phyloP scores from a whole-genome alignment of 1,140 invertebrate species.

The Diorhabda elongata region DNA sequence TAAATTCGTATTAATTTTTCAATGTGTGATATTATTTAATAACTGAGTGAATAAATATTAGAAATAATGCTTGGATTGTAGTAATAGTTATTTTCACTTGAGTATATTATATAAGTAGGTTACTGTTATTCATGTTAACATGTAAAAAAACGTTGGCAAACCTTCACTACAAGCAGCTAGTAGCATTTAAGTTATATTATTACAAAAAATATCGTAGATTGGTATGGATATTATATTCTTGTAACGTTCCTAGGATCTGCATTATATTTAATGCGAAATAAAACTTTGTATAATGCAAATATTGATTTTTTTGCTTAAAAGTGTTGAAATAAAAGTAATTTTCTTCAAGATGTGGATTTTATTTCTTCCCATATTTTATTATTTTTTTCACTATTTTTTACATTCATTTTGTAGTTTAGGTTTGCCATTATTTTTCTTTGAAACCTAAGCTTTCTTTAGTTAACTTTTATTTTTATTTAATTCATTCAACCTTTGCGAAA shows the following conservation, averaged over 20 bases:
- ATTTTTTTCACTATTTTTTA: constrained; percentile 17
- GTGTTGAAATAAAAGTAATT: constrained; percentile 10
- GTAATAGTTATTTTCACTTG: constrained; percentile 26
- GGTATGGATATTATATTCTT: constrained; percentile 20
- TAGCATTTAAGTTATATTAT: background rate
- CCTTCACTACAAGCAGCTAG: constrained; percentile 49
- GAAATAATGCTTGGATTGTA: no score
- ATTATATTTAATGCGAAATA: constrained; percentile 1
- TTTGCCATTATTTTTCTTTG: constrained; percentile 49
- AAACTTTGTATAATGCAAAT: constrained; percentile 17
- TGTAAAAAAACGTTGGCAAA: constrained; percentile 48
- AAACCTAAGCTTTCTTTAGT: constrained; percentile 32
- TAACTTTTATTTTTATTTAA: constrained; percentile 10
- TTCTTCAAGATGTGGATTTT: constrained; percentile 15
- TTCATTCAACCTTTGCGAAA: background rate
- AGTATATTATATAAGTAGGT: constrained; percentile 16
- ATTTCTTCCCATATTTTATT: constrained; percentile 8
- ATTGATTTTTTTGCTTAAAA: constrained; percentile 22
- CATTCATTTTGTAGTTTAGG: constrained; percentile 36
- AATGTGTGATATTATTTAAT: no score
- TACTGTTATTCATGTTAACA: background rate
- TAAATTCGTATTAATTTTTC: no score
- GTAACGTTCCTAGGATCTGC: constrained; percentile 15
- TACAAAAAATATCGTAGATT: background rate
- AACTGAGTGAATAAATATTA: no score